phyloP scores from a whole-genome alignment of 2,797 vertebrate genomes.

The Alca torda region DNA sequence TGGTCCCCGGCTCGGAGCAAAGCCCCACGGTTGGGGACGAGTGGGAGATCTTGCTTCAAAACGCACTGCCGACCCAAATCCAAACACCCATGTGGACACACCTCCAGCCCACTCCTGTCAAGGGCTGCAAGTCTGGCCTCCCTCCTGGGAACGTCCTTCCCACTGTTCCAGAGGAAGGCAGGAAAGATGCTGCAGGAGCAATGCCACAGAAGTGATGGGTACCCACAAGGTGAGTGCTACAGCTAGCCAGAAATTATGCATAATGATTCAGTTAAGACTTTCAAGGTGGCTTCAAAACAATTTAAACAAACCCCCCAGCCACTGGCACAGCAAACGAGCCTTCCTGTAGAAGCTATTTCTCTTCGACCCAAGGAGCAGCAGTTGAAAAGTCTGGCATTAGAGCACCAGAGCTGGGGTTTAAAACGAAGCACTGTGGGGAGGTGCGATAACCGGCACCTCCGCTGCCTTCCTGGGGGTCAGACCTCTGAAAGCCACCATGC shows the following conservation, averaged over 20 bases:
- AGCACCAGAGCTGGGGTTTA: accelerated
- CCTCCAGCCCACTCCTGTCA: background rate
- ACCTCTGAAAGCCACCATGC: background rate
- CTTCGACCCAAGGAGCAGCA: background rate
- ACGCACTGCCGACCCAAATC: background rate
- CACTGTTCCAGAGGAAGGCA: background rate
- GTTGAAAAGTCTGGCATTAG: background rate
- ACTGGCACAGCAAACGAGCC: background rate
- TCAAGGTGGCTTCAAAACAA: background rate
- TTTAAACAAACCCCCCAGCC: background rate
- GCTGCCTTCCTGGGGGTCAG: background rate
- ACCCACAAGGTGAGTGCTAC: background rate
- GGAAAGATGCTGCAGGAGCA: background rate
- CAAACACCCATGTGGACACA: background rate
- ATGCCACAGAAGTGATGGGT: background rate
- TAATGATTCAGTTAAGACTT: background rate
- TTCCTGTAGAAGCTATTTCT: background rate
- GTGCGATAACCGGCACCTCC: background rate
- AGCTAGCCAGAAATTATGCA: background rate
- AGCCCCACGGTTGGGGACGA: background rate
- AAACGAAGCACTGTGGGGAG: background rate
- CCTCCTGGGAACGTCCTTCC: background rate
- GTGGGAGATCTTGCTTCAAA: background rate
- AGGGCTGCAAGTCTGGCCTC: background rate
- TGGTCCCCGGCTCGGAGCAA: background rate